These are phyloP conservation scores for Zaprionus vittiger DNA, from an alignment of 1,140 invertebrate species.

Conservation along the genomic window DNA sequence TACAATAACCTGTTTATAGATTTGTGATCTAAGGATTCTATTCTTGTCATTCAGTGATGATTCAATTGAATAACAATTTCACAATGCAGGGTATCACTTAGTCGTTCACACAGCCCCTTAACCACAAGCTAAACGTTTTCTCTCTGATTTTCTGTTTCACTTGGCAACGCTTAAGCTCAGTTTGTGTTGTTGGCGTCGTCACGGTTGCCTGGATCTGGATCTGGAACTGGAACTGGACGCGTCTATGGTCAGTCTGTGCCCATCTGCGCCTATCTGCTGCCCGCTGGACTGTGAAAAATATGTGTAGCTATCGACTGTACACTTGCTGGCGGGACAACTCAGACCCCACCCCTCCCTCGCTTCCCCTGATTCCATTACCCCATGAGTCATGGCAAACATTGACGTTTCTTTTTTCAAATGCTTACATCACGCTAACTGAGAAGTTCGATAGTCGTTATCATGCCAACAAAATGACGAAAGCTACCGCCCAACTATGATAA, in stretches of 20 bases:
- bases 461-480: conserved; percentile 1
- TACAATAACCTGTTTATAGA: background rate
- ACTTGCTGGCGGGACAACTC: background rate
- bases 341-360: conserved; percentile 9
- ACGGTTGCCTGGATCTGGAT: conserved; percentile 56
- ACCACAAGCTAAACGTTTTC: conserved; percentile 23
- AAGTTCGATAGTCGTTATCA: conserved; percentile 4
- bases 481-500: conserved; percentile 5
- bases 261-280: conserved; percentile 22
- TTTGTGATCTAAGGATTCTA: no score
- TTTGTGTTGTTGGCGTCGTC: conserved; percentile 56
- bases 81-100: background rate
- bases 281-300: conserved; percentile 60
- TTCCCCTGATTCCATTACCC: background rate
- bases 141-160: conserved; percentile 18
- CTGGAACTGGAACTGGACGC: conserved; percentile 46
- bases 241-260: conserved; percentile 55
- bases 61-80: background rate
- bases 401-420: conserved; percentile 25
- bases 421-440: conserved; percentile 7
- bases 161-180: conserved; percentile 39
- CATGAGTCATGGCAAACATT: conserved; percentile 1
- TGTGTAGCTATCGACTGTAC: background rate
- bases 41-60: background rate
- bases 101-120: background rate